These are phyloP conservation scores for Leptinotarsa undecemlineata DNA, from an alignment of 1,140 invertebrate genomes.

Conservation along the genomic window DNA sequence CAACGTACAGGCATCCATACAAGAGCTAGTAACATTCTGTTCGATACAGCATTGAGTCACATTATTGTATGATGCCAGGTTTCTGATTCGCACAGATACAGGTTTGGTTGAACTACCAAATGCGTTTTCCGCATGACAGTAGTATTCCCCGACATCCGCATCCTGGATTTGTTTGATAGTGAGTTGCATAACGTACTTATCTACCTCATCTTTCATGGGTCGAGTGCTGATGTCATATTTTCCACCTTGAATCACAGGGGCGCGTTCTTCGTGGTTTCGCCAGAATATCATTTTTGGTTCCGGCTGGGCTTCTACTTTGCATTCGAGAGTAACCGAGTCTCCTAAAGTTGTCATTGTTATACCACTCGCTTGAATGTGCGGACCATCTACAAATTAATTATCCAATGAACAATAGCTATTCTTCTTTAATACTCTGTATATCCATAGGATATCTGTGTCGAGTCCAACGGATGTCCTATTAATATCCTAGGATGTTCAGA, in stretches of 20 bases:
- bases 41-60: constrained; percentile 75
- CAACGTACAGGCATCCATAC: constrained; percentile 79
- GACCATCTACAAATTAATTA: constrained; percentile 62
- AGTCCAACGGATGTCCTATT: too few species aligned
- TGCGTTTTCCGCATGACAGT: constrained; percentile 79
- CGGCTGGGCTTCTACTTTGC: constrained; percentile 74
- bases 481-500: too few species aligned
- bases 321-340: constrained; percentile 73
- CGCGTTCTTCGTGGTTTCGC: constrained; percentile 70
- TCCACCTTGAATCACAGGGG: constrained; percentile 74
- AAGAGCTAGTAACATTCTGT: constrained; percentile 73
- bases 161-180: constrained; percentile 71
- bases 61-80: constrained; percentile 65
- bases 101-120: constrained; percentile 72
- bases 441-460: neutral
- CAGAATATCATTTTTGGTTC: constrained; percentile 79
- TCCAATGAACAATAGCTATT: too few species aligned
- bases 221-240: constrained; percentile 68
- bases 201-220: constrained; percentile 61
- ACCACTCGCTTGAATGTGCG: constrained; percentile 73
- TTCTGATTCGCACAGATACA: constrained; percentile 71
- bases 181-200: constrained; percentile 72
- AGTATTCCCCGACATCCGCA: constrained; percentile 75
- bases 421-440: too few species aligned
- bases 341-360: constrained; percentile 74